Evolutionary conservation across 2,113 vertebrate genomes (phyloP), one percentile per base, ranked within the genome.

Genomic region (Etia nguti): DNA sequence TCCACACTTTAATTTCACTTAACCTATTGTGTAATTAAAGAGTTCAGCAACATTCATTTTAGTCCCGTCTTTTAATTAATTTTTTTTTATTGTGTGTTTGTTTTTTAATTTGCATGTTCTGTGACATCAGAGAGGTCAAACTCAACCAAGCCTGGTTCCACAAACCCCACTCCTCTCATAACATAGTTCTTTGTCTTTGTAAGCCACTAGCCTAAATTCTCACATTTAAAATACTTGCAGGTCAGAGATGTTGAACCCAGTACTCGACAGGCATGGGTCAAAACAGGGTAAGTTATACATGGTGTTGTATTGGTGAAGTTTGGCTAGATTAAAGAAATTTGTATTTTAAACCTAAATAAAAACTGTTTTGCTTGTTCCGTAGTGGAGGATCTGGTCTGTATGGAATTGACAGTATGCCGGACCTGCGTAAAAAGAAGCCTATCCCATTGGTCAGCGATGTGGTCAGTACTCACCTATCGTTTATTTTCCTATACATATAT

Each of bases 341-440:
- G 56, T 15, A 46, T 80, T 24, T 13, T 50, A 50, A 77, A 77
- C 26, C 70, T 50, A 31, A 68, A 38, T 68, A 41, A 22, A 68
- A 68, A 68, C 12, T 55, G 0, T 87, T 82, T 57, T 55, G 86
- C 24, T 91, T 46, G 22, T 86, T 86, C 12, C 13, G 5, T 80
- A 99, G 98, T 93, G 96, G 97, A 55, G 98, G 96, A 20, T 97
- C 97, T 82, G 98, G 98, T 38, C 97, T 99, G 84, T 99, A 98
- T 94, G 99, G 99, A 87, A 99, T 99, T 2, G 99, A 99, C 90
- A 99, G 99, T 93, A 99, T 99, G 99, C 99, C 99, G 0, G 98
- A 99, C 92, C 96, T 99, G 43, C 98, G 98, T 56, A 99, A 98
- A 95, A 99, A 97, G 96, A 99, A 98, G 91, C 97, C 98, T 5